Conservation (phyloP, 2,113 vertebrate species). For the Todiramphus chloris region DNA sequence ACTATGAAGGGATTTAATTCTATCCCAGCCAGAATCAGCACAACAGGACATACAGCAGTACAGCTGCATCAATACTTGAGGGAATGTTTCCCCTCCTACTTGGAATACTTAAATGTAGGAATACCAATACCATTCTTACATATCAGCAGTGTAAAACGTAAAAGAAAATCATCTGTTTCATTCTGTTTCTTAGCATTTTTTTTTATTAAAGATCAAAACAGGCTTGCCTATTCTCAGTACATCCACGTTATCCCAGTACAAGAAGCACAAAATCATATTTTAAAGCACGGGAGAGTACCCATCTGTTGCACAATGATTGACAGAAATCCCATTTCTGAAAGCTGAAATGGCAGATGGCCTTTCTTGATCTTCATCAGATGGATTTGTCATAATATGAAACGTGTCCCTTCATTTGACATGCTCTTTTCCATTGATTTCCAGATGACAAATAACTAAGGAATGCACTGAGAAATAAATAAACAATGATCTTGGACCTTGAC, state of each 20-base stretch:
- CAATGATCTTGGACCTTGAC: not conserved
- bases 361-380: slow-evolving; percentile 25
- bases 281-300: not conserved
- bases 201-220: slow-evolving; percentile 20
- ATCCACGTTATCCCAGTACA: not conserved
- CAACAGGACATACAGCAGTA: not conserved
- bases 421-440: slow-evolving; percentile 15
- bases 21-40: not conserved
- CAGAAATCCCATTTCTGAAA: slow-evolving; percentile 32
- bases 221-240: not conserved
- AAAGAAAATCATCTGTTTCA: not conserved
- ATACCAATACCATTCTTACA: not conserved
- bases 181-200: not conserved
- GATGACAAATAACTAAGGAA: slow-evolving; percentile 7
- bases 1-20: not conserved
- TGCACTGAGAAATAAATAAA: slow-evolving; percentile 22
- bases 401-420: not conserved
- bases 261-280: not conserved
- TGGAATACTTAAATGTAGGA: not conserved
- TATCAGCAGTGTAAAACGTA: not conserved
- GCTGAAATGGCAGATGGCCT: not conserved
- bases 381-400: slow-evolving; percentile 49
- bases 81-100: not conserved
- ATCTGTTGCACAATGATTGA: slow-evolving; percentile 6
- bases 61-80: not conserved